phyloP scores from a whole-genome alignment of 2,888 invertebrate species.

The Caenorhabditis sp. region DNA sequence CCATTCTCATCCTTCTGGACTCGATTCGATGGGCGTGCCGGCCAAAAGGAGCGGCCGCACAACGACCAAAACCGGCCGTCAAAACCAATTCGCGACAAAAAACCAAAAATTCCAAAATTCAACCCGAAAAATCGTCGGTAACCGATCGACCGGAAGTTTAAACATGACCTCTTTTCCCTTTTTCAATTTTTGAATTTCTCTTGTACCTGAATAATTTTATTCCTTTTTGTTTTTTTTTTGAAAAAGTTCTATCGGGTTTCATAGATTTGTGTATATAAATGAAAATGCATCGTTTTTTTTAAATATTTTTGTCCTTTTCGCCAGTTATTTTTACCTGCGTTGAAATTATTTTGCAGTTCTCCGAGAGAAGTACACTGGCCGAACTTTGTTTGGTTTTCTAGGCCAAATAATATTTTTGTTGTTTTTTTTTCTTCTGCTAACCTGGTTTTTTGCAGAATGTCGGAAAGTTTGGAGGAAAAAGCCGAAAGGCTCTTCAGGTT shows the following conservation, averaged over 20 bases:
- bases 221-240: not conserved
- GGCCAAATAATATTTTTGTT: not conserved
- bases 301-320: too few species aligned
- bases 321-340: too few species aligned
- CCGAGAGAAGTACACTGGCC: not conserved
- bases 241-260: not conserved
- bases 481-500: slow-evolving; percentile 22
- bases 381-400: not conserved
- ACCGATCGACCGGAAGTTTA: slow-evolving; percentile 56
- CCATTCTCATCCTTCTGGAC: slow-evolving; percentile 55
- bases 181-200: not conserved
- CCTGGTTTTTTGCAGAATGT: not conserved
- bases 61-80: slow-evolving; percentile 29
- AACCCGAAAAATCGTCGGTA: slow-evolving; percentile 49
- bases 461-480: slow-evolving; percentile 12
- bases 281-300: too few species aligned
- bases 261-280: not conserved
- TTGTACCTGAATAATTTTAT: not conserved
- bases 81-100: slow-evolving; percentile 34
- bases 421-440: not conserved
- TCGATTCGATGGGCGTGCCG: slow-evolving; percentile 46
- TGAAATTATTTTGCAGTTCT: too few species aligned
- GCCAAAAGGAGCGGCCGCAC: slow-evolving; percentile 45
- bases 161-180: not conserved
- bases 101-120: slow-evolving; percentile 33